Percentiles rank a stretch among this genome's conserved stretches.
These are phyloP conservation scores for Sebastes elongatus DNA, from an alignment of 2,797 vertebrate genomes.

Conservation along the genomic window DNA sequence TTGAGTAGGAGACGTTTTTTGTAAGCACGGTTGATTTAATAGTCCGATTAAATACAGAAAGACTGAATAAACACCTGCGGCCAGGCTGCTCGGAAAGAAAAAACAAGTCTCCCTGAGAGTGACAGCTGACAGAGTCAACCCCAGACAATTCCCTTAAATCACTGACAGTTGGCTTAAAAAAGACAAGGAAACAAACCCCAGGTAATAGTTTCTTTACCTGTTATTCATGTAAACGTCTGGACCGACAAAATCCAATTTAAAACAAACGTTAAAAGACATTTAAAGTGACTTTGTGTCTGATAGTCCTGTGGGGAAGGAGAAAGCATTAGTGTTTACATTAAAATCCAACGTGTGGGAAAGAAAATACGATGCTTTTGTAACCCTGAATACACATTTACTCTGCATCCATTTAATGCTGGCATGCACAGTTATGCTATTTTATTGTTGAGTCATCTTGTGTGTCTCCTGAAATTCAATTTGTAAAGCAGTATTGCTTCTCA, in stretches of 20 bases:
- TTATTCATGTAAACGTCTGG: slow-evolving; percentile 48
- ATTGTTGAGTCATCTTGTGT: not conserved
- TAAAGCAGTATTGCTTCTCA: not conserved
- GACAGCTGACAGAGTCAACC: slow-evolving; percentile 61
- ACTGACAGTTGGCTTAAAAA: slow-evolving; percentile 48
- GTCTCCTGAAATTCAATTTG: slow-evolving; percentile 1
- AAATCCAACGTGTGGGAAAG: not conserved
- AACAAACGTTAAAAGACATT: slow-evolving; percentile 16
- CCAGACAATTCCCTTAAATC: slow-evolving; percentile 43
- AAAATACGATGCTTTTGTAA: not conserved
- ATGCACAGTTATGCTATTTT: not conserved
- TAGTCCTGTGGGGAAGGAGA: not conserved
- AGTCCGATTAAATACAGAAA: slow-evolving; percentile 33
- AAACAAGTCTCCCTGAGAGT: slow-evolving; percentile 22
- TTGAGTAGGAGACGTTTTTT: slow-evolving; percentile 5
- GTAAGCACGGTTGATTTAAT: slow-evolving; percentile 31
- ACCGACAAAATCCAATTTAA: slow-evolving; percentile 53
- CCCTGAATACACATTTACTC: not conserved
- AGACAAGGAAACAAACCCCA: slow-evolving; percentile 42
- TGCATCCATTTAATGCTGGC: not conserved
- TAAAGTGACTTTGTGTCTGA: slow-evolving; percentile 10
- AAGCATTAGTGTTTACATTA: slow-evolving; percentile 4
- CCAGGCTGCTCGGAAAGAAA: not conserved
- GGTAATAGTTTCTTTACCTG: slow-evolving; percentile 42
- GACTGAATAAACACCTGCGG: slow-evolving; percentile 41